phyloP scores from a whole-genome alignment of 1,140 invertebrate species.

The Aphis craccivora region DNA sequence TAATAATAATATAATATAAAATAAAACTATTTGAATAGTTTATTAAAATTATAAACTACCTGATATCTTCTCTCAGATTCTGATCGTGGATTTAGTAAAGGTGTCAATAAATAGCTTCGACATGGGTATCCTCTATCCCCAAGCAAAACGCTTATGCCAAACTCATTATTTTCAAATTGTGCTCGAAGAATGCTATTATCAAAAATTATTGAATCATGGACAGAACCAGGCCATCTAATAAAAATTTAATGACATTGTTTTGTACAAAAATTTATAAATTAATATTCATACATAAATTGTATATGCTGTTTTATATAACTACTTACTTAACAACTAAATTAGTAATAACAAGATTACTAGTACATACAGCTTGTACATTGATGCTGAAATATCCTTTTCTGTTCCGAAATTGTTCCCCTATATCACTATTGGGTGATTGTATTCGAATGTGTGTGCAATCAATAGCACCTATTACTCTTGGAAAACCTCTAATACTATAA shows the following conservation, averaged over 20 bases:
- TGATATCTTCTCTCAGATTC: constrained; percentile 27
- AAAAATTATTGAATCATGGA: constrained; percentile 62
- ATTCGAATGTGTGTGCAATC: constrained; percentile 61
- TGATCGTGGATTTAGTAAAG: constrained; percentile 37
- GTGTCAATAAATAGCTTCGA: constrained; percentile 50
- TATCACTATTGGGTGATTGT: constrained; percentile 10
- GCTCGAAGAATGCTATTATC: constrained; percentile 59
- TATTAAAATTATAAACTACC: constrained; percentile 31
- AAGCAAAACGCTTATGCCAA: constrained; percentile 57
- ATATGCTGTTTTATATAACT: not conserved
- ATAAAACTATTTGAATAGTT: constrained; percentile 19
- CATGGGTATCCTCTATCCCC: constrained; percentile 28
- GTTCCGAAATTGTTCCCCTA: constrained; percentile 63
- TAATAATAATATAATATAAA: not conserved
- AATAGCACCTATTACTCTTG: constrained; percentile 63
- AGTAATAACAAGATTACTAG: constrained; percentile 62
- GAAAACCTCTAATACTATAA: constrained; percentile 63
- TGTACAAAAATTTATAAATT: not conserved
- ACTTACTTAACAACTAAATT: constrained; percentile 62
- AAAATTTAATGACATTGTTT: constrained; percentile 59
- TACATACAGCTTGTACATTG: constrained; percentile 65
- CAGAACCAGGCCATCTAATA: constrained; percentile 63
- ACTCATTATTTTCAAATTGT: constrained; percentile 60
- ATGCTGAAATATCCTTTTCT: constrained; percentile 64
- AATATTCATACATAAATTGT: not conserved